These are phyloP conservation scores for Dascyllus trimaculatus DNA, from an alignment of 2,113 vertebrate species.

Conservation along the genomic window DNA sequence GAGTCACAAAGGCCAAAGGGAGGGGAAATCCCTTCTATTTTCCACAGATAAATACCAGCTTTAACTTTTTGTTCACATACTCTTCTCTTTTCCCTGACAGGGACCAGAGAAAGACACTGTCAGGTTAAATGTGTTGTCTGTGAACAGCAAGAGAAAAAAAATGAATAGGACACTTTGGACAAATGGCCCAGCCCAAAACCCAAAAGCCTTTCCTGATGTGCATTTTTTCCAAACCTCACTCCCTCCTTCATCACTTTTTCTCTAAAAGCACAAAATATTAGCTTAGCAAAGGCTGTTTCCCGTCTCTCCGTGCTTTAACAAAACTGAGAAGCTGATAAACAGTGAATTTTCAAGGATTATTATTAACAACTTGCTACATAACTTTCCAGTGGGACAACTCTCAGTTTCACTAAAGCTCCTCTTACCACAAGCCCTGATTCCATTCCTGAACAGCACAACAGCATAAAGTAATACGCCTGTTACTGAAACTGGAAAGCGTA, in stretches of 20 bases:
- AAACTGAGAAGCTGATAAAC: slow-evolving; percentile 23
- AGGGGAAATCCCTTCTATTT: not conserved
- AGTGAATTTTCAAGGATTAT: slow-evolving; percentile 30
- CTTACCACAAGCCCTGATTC: slow-evolving; percentile 27
- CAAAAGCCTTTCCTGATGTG: slow-evolving; percentile 60
- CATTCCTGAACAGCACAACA: slow-evolving; percentile 23
- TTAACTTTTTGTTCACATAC: no score
- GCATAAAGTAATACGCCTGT: slow-evolving; percentile 1
- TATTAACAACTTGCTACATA: slow-evolving; percentile 37
- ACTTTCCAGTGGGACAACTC: slow-evolving; percentile 13
- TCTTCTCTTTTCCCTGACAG: not conserved
- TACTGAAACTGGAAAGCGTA: slow-evolving; percentile 11
- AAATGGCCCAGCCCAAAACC: slow-evolving; percentile 53
- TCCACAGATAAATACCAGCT: not conserved
- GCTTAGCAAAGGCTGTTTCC: slow-evolving; percentile 19
- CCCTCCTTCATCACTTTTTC: slow-evolving; percentile 59
- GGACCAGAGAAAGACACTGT: not conserved
- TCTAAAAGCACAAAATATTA: slow-evolving; percentile 39
- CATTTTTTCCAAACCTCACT: slow-evolving; percentile 61
- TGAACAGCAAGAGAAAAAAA: slow-evolving; percentile 17
- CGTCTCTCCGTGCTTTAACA: slow-evolving; percentile 23
- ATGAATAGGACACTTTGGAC: slow-evolving; percentile 35
- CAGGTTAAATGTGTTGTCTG: slow-evolving; percentile 27
- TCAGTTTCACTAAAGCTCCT: slow-evolving; percentile 44
- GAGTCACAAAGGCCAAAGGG: not conserved